Evolutionary conservation across 2,113 vertebrate species (phyloP), one percentile per base, ranked within the genome.

Genomic region (Chamaea fasciata): DNA sequence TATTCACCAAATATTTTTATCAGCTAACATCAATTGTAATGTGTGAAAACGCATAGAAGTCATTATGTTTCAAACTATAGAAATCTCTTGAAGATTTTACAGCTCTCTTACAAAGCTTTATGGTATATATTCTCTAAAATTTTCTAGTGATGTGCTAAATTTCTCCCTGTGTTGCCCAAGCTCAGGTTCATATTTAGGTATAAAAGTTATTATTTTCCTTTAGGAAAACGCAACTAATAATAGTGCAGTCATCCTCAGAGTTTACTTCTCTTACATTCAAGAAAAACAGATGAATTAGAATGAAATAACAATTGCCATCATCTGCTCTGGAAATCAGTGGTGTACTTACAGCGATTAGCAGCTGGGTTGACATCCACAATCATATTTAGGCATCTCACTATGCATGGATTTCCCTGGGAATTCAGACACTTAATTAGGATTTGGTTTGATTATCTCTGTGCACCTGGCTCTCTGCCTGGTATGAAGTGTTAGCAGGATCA

Each of bases 361-460:
- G 30, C 69, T 78, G 65, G 68, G 70, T 67, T 69, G 14, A 75
- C 76, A 67, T 56, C 92, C 86, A 70, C 23, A 22, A 24, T 83
- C 83, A 86, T 52, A 74, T 47, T 92, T 55, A 76, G 83, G 75
- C 92, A 90, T 90, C 88, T 77, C 74, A 55, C 71, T 74, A 15
- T 46, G n/a, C 80, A 22, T 35, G 64, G 87, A 44, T 93, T 96
- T 95, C 92, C 27, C 52, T 52, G 95, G 91, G 94, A 93, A 86
- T 90, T 96, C 92, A 95, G 91, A 89, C 95, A 97, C 76, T 92
- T 92, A 62, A 74, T 94, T 88, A 83, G 89, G 92, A 33, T 89
- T 96, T 90, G 67, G 86, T 86, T 90, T 62, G 86, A 71, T 50
- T 90, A 57, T 92, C 96, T 87, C 68, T 75, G 83, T 57, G 76